Percentiles rank a stretch among this genome's conserved stretches.
These are phyloP conservation scores for Calephelis perditalis DNA, from an alignment of 2,888 invertebrate genomes.

Conservation along the genomic window DNA sequence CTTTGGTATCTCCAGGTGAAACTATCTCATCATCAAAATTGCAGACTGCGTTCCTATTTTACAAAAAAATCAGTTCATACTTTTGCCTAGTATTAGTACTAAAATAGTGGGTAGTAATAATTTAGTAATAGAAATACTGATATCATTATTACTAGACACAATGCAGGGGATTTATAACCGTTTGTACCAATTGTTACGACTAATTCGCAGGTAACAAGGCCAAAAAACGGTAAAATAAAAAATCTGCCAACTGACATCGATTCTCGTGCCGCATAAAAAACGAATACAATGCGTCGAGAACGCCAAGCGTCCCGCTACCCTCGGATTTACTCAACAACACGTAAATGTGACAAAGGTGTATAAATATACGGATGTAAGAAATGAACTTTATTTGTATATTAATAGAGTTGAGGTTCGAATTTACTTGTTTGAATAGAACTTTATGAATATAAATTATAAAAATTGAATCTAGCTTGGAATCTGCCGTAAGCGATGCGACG, in stretches of 20 bases:
- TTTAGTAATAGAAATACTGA: too few relatives aligned
- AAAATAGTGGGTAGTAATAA: too few relatives aligned
- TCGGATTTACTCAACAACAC: constrained; percentile 39
- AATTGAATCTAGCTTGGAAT: constrained; percentile 67
- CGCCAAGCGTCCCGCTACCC: constrained; percentile 71
- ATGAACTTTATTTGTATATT: constrained; percentile 19
- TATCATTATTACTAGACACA: background rate
- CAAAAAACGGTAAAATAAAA: constrained; percentile 76
- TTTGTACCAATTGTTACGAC: constrained; percentile 24
- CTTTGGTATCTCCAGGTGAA: too few relatives aligned
- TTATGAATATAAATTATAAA: constrained; percentile 39
- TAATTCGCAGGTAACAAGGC: constrained; percentile 50
- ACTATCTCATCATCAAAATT: too few relatives aligned
- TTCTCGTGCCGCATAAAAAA: constrained; percentile 68
- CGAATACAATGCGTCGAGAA: constrained; percentile 64
- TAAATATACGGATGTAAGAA: constrained; percentile 17
- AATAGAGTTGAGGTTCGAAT: constrained; percentile 33
- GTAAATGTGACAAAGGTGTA: constrained; percentile 43
- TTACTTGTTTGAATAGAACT: constrained; percentile 39
- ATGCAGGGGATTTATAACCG: background rate
- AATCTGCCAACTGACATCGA: constrained; percentile 77
- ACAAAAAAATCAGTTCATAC: too few relatives aligned
- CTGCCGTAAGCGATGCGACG: constrained; percentile 60
- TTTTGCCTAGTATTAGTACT: too few relatives aligned
- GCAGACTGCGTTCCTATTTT: too few relatives aligned